phyloP scores from a whole-genome alignment of 2,888 invertebrate genomes.

The Sesamia inferens region DNA sequence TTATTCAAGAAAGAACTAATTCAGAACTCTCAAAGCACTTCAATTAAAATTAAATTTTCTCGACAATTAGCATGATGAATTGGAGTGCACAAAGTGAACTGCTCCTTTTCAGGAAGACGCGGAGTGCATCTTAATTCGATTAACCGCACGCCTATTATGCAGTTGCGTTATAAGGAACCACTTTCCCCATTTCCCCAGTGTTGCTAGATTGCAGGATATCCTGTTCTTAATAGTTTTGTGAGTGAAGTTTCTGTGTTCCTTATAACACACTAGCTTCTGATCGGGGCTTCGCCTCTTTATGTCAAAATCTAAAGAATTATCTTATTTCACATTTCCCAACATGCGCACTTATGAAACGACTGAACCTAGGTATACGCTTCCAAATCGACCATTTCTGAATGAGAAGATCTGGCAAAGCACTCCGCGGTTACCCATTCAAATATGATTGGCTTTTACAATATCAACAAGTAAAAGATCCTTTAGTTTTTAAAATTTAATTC shows the following conservation, averaged over 20 bases:
- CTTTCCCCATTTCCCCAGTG: conserved; percentile 5
- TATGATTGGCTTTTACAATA: too few species aligned
- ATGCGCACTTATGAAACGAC: too few species aligned
- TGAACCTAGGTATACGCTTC: too few species aligned
- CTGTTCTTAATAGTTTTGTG: background rate
- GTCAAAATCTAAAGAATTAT: too few species aligned
- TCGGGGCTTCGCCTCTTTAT: too few species aligned
- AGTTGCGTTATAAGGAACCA: conserved; percentile 21
- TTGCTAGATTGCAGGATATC: conserved; percentile 20
- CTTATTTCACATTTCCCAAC: too few species aligned
- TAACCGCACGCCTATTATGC: conserved; percentile 29
- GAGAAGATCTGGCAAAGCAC: too few species aligned
- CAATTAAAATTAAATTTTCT: conserved; percentile 51
- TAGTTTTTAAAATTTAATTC: too few species aligned
- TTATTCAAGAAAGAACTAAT: conserved; percentile 22
- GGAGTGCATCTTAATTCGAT: conserved; percentile 66
- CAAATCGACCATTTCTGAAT: too few species aligned
- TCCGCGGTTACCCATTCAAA: too few species aligned
- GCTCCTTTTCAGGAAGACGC: conserved; percentile 35
- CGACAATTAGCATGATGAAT: conserved; percentile 53
- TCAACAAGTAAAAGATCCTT: too few species aligned
- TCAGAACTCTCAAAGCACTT: conserved; percentile 39
- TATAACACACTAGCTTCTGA: background rate
- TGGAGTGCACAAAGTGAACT: conserved; percentile 44
- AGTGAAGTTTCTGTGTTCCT: background rate